A percentile compares a stretch with the other conserved stretches of the same genome.
Evolutionary conservation across 2,888 invertebrate genomes (phyloP).

Genomic region (Choristoneura rosaceana): DNA sequence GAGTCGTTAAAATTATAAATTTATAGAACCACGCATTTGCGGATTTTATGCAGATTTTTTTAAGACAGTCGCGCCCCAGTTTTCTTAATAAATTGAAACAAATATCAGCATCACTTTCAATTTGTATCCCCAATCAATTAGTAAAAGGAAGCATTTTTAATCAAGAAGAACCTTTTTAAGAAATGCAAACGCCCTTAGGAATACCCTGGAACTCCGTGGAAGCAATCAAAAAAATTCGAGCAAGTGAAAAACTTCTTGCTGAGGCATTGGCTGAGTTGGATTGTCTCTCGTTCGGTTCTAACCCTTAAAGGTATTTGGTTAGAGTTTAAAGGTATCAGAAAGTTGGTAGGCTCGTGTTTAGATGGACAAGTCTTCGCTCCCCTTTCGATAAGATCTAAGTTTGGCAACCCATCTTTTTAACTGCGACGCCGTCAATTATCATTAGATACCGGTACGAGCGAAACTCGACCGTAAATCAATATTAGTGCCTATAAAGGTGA

Average conservation of each 20-base stretch:
- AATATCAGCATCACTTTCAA: conserved; percentile 15
- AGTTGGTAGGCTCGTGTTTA: conserved; percentile 29
- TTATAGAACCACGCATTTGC: neutral
- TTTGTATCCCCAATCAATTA: conserved; percentile 19
- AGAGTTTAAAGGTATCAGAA: conserved; percentile 7
- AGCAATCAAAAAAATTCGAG: conserved; percentile 56
- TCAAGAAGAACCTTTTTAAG: conserved; percentile 45
- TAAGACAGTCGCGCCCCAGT: neutral
- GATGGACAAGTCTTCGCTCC: conserved; percentile 45
- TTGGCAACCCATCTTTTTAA: conserved; percentile 77
- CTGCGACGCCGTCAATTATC: conserved; percentile 76
- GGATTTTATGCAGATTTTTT: neutral
- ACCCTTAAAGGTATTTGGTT: neutral
- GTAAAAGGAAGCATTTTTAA: conserved; percentile 38
- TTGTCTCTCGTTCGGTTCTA: neutral
- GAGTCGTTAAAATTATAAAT: neutral
- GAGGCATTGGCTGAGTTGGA: neutral
- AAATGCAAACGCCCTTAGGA: conserved; percentile 44
- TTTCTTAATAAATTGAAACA: conserved; percentile 15
- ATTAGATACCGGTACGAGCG: conserved; percentile 71
- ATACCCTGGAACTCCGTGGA: conserved; percentile 55
- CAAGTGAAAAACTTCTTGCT: conserved; percentile 47
- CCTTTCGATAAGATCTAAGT: conserved; percentile 67
- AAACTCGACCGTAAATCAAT: conserved; percentile 73
- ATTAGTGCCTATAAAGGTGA: conserved; percentile 82